A percentile compares a stretch with the other conserved stretches of the same genome.
These are phyloP conservation scores for Gorsachius magnificus DNA, from an alignment of 2,797 vertebrate genomes.

Conservation along the genomic window DNA sequence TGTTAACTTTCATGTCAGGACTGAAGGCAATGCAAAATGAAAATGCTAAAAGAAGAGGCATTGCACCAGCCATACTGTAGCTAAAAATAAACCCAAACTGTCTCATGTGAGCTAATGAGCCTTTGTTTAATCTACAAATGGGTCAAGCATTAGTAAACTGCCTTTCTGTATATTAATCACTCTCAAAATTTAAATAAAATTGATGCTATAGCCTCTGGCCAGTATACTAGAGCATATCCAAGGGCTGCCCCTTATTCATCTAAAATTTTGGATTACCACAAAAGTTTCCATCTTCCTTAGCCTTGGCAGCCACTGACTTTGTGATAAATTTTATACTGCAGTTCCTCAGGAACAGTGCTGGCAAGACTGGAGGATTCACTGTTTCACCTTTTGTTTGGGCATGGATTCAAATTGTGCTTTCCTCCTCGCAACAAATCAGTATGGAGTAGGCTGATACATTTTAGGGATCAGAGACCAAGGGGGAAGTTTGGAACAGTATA, in stretches of 20 bases:
- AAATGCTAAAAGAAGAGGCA: constrained; percentile 55
- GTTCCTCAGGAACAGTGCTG: not conserved
- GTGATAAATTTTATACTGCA: not conserved
- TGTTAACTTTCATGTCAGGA: constrained; percentile 74
- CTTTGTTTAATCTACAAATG: constrained; percentile 31
- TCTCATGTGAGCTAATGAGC: constrained; percentile 16
- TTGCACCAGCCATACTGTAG: not conserved
- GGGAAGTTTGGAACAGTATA: not conserved
- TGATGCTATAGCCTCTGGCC: not conserved
- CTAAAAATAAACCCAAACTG: constrained; percentile 14
- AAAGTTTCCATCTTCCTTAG: not conserved
- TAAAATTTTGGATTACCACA: not conserved
- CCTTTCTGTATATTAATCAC: constrained; percentile 2
- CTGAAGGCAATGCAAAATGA: constrained; percentile 59
- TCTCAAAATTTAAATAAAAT: not conserved
- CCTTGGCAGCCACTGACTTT: not conserved
- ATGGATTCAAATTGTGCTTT: not conserved
- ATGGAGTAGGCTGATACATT: not conserved
- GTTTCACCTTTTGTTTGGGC: constrained; percentile 11
- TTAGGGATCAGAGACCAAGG: not conserved
- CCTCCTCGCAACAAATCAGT: not conserved
- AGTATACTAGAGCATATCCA: not conserved
- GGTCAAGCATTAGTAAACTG: constrained; percentile 9
- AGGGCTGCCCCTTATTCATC: not conserved
- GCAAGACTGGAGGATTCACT: not conserved